A percentile compares a stretch with the other conserved stretches of the same genome.
Conservation (phyloP, 2,888 invertebrate genomes). For the Psylliodes chrysocephalus region DNA sequence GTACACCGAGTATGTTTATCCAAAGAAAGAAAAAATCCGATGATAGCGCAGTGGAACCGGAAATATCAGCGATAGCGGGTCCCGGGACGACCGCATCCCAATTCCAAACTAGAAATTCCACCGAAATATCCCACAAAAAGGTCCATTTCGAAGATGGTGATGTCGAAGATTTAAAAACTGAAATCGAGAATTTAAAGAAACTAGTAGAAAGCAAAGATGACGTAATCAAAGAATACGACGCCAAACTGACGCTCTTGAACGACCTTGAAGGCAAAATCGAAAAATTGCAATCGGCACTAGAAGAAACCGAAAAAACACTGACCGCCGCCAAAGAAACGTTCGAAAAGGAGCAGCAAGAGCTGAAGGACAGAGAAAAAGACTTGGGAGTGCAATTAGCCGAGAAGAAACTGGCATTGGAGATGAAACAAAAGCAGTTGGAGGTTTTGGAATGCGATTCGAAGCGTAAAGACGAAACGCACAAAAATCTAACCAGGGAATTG, state of each 20-base stretch:
- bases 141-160: conserved; percentile 68
- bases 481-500: conserved; percentile 70
- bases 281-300: conserved; percentile 68
- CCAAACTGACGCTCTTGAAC: conserved; percentile 67
- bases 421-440: conserved; percentile 68
- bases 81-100: conserved; percentile 15
- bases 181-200: conserved; percentile 65
- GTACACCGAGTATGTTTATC: background rate
- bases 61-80: conserved; percentile 58
- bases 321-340: conserved; percentile 63
- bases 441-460: conserved; percentile 69
- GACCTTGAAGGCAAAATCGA: conserved; percentile 67
- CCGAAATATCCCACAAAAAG: conserved; percentile 56
- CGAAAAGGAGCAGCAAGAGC: conserved; percentile 68
- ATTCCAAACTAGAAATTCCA: conserved; percentile 53
- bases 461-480: conserved; percentile 69
- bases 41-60: conserved; percentile 45
- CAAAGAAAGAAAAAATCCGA: conserved; percentile 9
- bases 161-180: conserved; percentile 52
- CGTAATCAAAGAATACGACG: conserved; percentile 69
- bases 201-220: conserved; percentile 70
- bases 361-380: conserved; percentile 56
- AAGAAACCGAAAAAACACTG: conserved; percentile 67
- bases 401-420: conserved; percentile 67
- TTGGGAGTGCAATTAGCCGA: conserved; percentile 69